Evolutionary conservation across 2,113 vertebrate genomes (phyloP), one percentile per base, ranked within the genome.

Genomic region (Syngnathus typhle): DNA sequence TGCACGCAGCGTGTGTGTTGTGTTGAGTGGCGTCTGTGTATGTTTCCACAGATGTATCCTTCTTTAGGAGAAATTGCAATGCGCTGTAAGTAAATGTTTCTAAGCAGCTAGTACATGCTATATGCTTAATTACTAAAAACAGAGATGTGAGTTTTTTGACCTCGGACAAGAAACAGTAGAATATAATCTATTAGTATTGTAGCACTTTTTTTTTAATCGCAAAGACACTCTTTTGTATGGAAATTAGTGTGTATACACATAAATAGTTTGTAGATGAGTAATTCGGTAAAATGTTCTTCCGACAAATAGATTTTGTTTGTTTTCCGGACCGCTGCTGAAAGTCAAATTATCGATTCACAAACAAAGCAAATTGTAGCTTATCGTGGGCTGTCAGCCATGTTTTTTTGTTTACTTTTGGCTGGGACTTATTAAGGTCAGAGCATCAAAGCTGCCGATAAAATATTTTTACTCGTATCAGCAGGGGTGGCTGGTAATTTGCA

Each of bases 301-400:
- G 55, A 13, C 55, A 58, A 58, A 58, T 15, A 58, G 55, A 58
- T 36, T 58, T 36, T 58, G 55, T 58, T 58, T 58, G 55, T 58
- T 58, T 15, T 36, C 27, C 55, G 27, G 55, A 58, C 27, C 36
- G 55, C 23, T 56, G 27, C 55, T 36, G 27, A 58, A 58, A 58
- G 27, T 58, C 55, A 58, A 58, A 58, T 36, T 0, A 58, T 32
- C 27, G 7, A 58, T 36, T 58, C 55, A 58, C 55, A 58, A 58
- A 58, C 55, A 58, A 58, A 56, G 13, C 32, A 58, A 36, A 58
- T 58, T 16, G 12, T 18, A 36, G 13, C 55, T 58, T 58, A 58
- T 58, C 55, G 6, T 36, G 55, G 55, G 55, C 55, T 15, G 13
- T 58, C 55, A 58, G 55, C 55, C 55, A 58, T 58, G 15, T 36